Evolutionary conservation across 2,888 invertebrate genomes (phyloP).

Genomic region (Caradrina clavipalpis): DNA sequence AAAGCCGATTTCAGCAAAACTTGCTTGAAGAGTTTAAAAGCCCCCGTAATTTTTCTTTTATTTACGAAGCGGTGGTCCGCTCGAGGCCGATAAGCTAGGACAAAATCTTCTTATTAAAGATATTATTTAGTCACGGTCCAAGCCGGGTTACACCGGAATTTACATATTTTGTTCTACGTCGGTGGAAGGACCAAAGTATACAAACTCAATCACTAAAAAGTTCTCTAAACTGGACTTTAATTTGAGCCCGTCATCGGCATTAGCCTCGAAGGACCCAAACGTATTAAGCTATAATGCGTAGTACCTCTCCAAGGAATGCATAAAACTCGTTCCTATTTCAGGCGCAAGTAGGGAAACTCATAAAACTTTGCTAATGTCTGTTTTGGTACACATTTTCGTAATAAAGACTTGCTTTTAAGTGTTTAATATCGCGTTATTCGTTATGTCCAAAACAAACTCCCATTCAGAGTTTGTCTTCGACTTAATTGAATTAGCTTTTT

Average conservation of each 20-base stretch:
- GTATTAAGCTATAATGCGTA: slow-evolving; percentile 47
- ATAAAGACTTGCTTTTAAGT: slow-evolving; percentile 41
- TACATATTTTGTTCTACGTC: slow-evolving; percentile 58
- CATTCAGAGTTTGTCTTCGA: slow-evolving; percentile 21
- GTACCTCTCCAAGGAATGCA: slow-evolving; percentile 29
- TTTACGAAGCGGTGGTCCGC: slow-evolving; percentile 50
- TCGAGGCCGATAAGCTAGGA: slow-evolving; percentile 52
- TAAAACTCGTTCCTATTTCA: slow-evolving; percentile 46
- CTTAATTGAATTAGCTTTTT: slow-evolving; percentile 32
- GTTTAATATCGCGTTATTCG: slow-evolving; percentile 39
- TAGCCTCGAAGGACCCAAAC: slow-evolving; percentile 36
- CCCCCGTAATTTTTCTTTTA: slow-evolving; percentile 53
- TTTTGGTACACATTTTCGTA: slow-evolving; percentile 37
- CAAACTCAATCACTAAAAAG: slow-evolving; percentile 47
- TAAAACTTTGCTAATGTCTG: slow-evolving; percentile 52
- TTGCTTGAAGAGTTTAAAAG: slow-evolving; percentile 52
- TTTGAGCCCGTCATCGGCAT: slow-evolving; percentile 46
- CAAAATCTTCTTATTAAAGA: slow-evolving; percentile 58
- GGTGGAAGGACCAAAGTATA: slow-evolving; percentile 44
- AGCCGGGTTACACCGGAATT: slow-evolving; percentile 52
- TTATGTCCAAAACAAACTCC: slow-evolving; percentile 29
- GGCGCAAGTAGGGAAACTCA: slow-evolving; percentile 34
- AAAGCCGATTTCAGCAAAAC: slow-evolving; percentile 39
- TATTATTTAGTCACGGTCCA: slow-evolving; percentile 57
- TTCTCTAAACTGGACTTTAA: slow-evolving; percentile 49